A percentile compares a stretch with the other conserved stretches of the same genome.
Conservation (phyloP, 2,113 vertebrate species). For the Noctilio leporinus region DNA sequence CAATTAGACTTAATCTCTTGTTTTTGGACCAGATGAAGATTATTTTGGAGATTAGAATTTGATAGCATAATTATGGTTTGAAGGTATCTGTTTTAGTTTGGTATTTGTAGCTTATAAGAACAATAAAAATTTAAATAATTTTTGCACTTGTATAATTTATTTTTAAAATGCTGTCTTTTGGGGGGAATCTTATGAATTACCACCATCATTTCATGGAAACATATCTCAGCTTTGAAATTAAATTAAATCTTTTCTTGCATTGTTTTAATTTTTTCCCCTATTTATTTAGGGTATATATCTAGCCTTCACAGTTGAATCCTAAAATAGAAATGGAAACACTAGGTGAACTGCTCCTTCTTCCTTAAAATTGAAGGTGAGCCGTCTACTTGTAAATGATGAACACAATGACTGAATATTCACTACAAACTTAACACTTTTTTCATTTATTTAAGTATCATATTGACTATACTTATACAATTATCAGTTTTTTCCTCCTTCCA, state of each 20-base stretch:
- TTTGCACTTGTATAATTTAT: not conserved
- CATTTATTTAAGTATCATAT: not conserved
- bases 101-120: not conserved
- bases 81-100: not conserved
- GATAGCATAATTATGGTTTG: not conserved
- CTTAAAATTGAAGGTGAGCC: not conserved
- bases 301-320: not conserved
- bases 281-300: not conserved
- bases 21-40: slow-evolving; percentile 50
- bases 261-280: not conserved
- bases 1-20: slow-evolving; percentile 54
- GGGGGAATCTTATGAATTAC: not conserved
- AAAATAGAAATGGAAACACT: not conserved
- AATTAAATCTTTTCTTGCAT: slow-evolving; percentile 9
- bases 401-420: not conserved
- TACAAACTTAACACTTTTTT: not conserved
- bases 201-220: not conserved
- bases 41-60: slow-evolving; percentile 54
- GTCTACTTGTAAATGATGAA: not conserved
- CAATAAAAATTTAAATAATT: not conserved
- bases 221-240: not conserved
- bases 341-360: not conserved
- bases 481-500: not conserved
- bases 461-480: not conserved
- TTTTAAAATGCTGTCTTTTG: not conserved